phyloP scores from a whole-genome alignment of 2,888 invertebrate species.

The Pherbina coryleti region DNA sequence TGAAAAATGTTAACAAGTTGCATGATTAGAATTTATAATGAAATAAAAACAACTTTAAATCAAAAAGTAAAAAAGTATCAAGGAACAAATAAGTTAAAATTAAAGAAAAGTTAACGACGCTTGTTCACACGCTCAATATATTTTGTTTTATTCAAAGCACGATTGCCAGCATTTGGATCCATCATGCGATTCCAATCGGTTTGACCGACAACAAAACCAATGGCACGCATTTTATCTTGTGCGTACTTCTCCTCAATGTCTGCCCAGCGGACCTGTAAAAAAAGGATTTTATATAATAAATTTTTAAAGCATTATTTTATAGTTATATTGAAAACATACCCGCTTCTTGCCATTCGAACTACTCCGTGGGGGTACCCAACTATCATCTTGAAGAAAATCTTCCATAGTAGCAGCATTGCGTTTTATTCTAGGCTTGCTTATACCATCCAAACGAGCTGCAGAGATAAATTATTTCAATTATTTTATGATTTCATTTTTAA shows the following conservation, averaged over 20 bases:
- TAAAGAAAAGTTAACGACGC: conserved; percentile 50
- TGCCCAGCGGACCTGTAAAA: conserved; percentile 92
- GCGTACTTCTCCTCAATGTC: conserved; percentile 94
- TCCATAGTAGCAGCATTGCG: conserved; percentile 80
- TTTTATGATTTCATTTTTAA: conserved; percentile 13
- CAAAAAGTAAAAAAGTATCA: background rate
- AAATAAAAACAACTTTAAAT: background rate
- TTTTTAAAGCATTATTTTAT: background rate
- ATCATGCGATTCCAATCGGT: conserved; percentile 97
- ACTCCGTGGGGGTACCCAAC: conserved; percentile 75
- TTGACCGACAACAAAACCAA: conserved; percentile 97
- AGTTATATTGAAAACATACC: conserved; percentile 73
- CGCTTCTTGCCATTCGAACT: conserved; percentile 86
- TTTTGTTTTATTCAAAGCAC: conserved; percentile 93
- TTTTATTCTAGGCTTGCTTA: conserved; percentile 78
- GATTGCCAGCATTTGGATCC: conserved; percentile 89
- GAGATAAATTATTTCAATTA: conserved; percentile 60
- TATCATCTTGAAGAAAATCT: conserved; percentile 88
- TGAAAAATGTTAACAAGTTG: too few relatives aligned
- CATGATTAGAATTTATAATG: background rate
- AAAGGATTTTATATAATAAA: background rate
- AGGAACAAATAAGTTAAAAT: conserved; percentile 30
- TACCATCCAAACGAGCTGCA: conserved; percentile 93
- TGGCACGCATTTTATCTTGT: conserved; percentile 92
- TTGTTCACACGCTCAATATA: conserved; percentile 80